Percentiles rank a stretch among this genome's conserved stretches.
phyloP scores from a whole-genome alignment of 2,888 invertebrate species.

The Petrolisthes cinctipes region DNA sequence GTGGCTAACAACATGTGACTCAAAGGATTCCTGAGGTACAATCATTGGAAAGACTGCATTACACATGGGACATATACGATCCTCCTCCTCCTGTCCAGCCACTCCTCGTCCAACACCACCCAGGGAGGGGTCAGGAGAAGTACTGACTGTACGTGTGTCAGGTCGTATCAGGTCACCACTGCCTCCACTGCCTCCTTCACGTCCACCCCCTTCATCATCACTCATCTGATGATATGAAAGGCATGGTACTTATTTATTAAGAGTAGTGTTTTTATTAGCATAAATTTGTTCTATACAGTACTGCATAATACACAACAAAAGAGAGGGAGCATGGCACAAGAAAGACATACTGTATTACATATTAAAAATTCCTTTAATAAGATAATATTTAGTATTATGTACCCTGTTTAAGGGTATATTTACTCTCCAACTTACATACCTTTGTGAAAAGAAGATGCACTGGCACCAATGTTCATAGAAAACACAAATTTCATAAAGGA shows the following conservation, averaged over 20 bases:
- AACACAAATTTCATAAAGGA: too few species aligned
- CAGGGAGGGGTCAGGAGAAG: constrained; percentile 50
- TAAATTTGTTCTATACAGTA: not conserved
- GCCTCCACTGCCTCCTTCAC: constrained; percentile 14
- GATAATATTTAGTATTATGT: too few species aligned
- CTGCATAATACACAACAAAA: too few species aligned
- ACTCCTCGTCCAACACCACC: constrained; percentile 34
- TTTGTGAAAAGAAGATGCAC: too few species aligned
- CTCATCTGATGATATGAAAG: constrained; percentile 29
- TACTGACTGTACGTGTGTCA: constrained; percentile 47
- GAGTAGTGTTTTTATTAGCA: not conserved
- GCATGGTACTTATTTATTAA: not conserved
- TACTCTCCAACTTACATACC: too few species aligned
- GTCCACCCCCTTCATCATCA: constrained; percentile 47
- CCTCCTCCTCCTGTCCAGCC: constrained; percentile 46
- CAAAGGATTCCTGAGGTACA: constrained; percentile 62
- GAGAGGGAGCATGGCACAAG: too few species aligned
- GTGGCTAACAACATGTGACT: constrained; percentile 64
- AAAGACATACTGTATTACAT: too few species aligned
- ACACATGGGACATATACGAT: constrained; percentile 63
- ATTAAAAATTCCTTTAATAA: too few species aligned
- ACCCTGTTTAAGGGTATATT: too few species aligned
- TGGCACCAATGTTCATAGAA: too few species aligned
- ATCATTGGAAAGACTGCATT: constrained; percentile 57
- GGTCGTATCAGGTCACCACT: constrained; percentile 10